Percentiles rank a stretch among this genome's conserved stretches.
phyloP scores from a whole-genome alignment of 2,113 vertebrate genomes.

The Oceanites oceanicus region DNA sequence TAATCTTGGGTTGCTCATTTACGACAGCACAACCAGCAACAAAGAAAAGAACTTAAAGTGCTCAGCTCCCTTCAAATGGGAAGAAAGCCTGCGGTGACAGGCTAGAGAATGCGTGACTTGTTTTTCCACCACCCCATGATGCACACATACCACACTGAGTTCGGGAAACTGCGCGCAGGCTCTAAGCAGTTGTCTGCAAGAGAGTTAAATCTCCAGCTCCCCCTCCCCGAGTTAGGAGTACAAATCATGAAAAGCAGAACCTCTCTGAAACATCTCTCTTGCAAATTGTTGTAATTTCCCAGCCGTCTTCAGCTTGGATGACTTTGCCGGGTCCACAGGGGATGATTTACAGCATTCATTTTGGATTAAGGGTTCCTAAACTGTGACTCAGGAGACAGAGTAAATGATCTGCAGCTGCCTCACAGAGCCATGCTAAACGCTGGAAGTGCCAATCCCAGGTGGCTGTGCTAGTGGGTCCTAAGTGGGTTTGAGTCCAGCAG shows the following conservation, averaged over 20 bases:
- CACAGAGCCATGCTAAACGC: not conserved
- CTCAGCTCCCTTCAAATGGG: not conserved
- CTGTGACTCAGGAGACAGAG: constrained; percentile 26
- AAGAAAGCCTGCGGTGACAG: not conserved
- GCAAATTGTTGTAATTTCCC: constrained; percentile 44
- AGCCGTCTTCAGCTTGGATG: constrained; percentile 13
- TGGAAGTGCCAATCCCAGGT: not conserved
- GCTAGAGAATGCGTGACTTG: not conserved
- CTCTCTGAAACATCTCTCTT: constrained; percentile 4
- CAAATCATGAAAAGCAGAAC: not conserved
- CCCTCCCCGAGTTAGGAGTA: not conserved
- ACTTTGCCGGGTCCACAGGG: not conserved
- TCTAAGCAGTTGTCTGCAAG: not conserved
- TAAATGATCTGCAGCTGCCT: constrained; percentile 37
- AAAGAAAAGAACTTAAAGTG: not conserved
- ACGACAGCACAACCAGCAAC: not conserved
- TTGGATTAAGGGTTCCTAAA: constrained; percentile 44
- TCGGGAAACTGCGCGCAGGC: not conserved
- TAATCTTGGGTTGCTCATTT: not conserved
- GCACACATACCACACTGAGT: not conserved
- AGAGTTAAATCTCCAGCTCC: not conserved
- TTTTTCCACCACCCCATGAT: not conserved
- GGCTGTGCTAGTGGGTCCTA: not conserved
- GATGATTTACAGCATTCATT: not conserved
- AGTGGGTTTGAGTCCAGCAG: not conserved